Evolutionary conservation across 1,140 invertebrate genomes (phyloP).

Genomic region (Lethrus apterus): DNA sequence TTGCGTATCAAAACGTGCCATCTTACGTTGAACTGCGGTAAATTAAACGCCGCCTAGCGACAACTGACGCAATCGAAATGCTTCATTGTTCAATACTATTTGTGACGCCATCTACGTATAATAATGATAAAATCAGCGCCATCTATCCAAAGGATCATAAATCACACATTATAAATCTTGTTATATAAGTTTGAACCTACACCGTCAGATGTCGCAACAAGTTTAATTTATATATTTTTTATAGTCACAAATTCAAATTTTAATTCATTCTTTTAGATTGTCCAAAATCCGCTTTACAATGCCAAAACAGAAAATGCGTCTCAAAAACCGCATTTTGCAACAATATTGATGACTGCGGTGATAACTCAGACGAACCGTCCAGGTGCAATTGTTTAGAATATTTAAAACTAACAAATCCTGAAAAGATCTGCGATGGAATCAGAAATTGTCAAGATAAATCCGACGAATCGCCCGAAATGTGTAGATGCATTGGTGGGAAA

Average conservation of each 20-base stretch:
- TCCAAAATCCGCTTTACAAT: slow-evolving; percentile 41
- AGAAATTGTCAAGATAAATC: slow-evolving; percentile 71
- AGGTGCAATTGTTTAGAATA: slow-evolving; percentile 60
- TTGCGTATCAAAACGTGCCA: slow-evolving; percentile 24
- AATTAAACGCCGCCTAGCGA: slow-evolving; percentile 15
- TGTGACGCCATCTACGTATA: background rate
- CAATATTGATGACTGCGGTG: slow-evolving; percentile 56
- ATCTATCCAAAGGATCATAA: too few relatives aligned
- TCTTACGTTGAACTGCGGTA: slow-evolving; percentile 30
- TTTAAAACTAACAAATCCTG: slow-evolving; percentile 54
- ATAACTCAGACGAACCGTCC: slow-evolving; percentile 63
- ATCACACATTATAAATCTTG: background rate
- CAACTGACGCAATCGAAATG: too few relatives aligned
- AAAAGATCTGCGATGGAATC: slow-evolving; percentile 67
- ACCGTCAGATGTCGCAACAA: too few relatives aligned
- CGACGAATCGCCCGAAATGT: slow-evolving; percentile 63
- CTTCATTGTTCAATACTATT: too few relatives aligned
- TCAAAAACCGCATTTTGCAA: slow-evolving; percentile 61
- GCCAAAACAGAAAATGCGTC: slow-evolving; percentile 59
- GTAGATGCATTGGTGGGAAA: slow-evolving; percentile 49
- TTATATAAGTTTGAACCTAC: background rate
- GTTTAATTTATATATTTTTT: too few relatives aligned
- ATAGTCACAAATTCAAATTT: too few relatives aligned
- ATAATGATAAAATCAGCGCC: background rate
- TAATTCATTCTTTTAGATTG: slow-evolving; percentile 53